A percentile compares a stretch with the other conserved stretches of the same genome.
These are phyloP conservation scores for Rhabdornis inornatus DNA, from an alignment of 2,113 vertebrate genomes.

Conservation along the genomic window DNA sequence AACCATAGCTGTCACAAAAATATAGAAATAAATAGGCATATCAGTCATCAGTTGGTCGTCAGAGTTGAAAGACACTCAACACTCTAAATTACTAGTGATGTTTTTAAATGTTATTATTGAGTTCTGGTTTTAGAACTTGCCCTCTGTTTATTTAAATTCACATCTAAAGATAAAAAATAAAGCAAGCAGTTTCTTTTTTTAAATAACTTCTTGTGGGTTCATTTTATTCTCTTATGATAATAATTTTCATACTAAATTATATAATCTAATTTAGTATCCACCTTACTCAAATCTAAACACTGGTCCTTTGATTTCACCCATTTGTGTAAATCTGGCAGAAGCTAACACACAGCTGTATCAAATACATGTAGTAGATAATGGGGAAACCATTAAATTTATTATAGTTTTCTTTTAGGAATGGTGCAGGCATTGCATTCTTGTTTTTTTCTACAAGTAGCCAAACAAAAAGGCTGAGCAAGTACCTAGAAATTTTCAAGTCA, in stretches of 20 bases:
- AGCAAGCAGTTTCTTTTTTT: not conserved
- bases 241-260: not conserved
- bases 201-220: not conserved
- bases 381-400: not conserved
- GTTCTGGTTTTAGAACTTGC: not conserved
- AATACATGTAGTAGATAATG: not conserved
- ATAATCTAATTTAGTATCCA: not conserved
- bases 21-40: not conserved
- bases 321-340: not conserved
- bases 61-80: not conserved
- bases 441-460: not conserved
- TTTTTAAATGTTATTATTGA: not conserved
- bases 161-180: not conserved
- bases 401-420: not conserved
- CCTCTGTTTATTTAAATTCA: not conserved
- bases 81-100: not conserved
- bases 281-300: not conserved
- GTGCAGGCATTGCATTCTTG: not conserved
- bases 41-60: not conserved
- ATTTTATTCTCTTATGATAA: not conserved
- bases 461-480: not conserved
- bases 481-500: not conserved
- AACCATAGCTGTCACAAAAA: not conserved
- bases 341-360: not conserved
- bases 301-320: not conserved